Conservation (phyloP, 2,113 vertebrate genomes). For the Phyllopteryx taeniolatus region DNA sequence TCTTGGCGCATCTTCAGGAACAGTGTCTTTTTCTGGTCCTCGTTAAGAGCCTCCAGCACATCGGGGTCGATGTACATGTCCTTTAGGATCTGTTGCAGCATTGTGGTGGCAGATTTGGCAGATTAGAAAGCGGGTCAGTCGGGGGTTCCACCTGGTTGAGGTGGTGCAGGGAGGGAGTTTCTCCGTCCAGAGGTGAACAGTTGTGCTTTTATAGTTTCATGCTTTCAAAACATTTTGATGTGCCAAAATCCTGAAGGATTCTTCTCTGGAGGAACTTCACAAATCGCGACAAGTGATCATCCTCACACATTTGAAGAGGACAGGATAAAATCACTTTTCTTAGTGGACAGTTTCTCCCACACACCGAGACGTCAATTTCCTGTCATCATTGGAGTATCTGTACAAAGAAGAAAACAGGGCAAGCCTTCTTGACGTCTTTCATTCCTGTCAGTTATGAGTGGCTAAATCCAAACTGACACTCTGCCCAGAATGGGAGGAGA, state of each 20-base stretch:
- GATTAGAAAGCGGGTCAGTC: neutral
- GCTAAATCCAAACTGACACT: conserved; percentile 30
- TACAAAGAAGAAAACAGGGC: neutral
- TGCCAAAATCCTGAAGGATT: neutral
- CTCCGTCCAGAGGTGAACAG: conserved; percentile 37
- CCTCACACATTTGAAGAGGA: conserved; percentile 22
- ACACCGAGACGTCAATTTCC: conserved; percentile 32
- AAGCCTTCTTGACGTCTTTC: conserved; percentile 3
- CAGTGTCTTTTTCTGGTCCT: conserved; percentile 79
- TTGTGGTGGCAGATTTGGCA: conserved; percentile 35
- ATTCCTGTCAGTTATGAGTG: conserved; percentile 17
- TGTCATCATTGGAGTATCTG: conserved; percentile 34
- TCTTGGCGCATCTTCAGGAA: conserved; percentile 80
- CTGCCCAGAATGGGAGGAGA: conserved; percentile 60
- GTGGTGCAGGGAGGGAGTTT: conserved; percentile 8
- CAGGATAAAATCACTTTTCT: conserved; percentile 8
- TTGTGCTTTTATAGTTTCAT: conserved; percentile 45
- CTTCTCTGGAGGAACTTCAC: neutral
- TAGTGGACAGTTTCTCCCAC: conserved; percentile 20
- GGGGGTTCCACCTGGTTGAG: conserved; percentile 5
- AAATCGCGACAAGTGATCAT: conserved; percentile 6
- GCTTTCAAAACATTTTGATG: conserved; percentile 14
- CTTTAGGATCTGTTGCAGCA: conserved; percentile 80
- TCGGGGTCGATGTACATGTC: conserved; percentile 81
- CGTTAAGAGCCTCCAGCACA: conserved; percentile 73